phyloP scores from a whole-genome alignment of 1,140 invertebrate genomes.

The Aphelenchoides fujianensis region DNA sequence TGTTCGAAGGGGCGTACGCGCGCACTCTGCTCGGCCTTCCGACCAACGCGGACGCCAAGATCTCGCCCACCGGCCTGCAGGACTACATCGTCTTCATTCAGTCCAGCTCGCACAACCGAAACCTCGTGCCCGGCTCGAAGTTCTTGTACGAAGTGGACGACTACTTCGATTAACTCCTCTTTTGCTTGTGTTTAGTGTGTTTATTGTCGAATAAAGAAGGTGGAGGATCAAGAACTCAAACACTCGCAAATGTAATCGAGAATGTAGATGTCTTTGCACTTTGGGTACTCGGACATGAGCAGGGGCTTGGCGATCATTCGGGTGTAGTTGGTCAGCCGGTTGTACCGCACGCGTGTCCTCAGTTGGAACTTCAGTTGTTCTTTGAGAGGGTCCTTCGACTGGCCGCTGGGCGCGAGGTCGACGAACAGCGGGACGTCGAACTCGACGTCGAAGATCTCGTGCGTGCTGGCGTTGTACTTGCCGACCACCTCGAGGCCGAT shows the following conservation, averaged over 20 bases:
- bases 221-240: too few relatives aligned
- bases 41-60: slow-evolving; percentile 27
- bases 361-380: not conserved
- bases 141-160: slow-evolving; percentile 34
- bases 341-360: not conserved
- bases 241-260: not conserved
- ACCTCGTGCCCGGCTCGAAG: slow-evolving; percentile 31
- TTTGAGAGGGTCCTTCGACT: not conserved
- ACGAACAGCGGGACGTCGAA: not conserved
- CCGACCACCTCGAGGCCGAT: not conserved
- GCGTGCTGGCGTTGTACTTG: not conserved
- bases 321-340: not conserved
- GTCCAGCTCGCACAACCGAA: slow-evolving; percentile 35
- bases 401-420: not conserved
- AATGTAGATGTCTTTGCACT: not conserved
- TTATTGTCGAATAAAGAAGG: too few relatives aligned
- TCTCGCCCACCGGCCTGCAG: slow-evolving; percentile 12
- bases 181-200: not conserved
- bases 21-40: slow-evolving; percentile 5
- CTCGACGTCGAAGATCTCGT: not conserved
- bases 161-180: slow-evolving; percentile 8
- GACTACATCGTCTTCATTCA: slow-evolving; percentile 36
- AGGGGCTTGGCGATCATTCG: not conserved
- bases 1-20: slow-evolving; percentile 14
- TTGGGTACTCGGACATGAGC: not conserved